Conservation (phyloP, 2,797 vertebrate species). For the Picus viridis region DNA sequence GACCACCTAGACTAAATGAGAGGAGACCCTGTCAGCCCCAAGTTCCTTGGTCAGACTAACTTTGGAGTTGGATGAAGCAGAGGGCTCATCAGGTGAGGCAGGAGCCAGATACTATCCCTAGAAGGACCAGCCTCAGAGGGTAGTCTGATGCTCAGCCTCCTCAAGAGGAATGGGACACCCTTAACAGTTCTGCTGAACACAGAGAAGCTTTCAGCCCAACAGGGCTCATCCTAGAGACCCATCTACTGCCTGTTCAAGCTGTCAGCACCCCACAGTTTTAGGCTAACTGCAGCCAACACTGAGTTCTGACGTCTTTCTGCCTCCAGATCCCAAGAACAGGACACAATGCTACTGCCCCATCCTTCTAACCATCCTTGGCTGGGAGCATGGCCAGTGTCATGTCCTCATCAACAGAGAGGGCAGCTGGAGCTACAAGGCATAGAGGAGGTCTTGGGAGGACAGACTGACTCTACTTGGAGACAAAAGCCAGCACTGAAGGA, state of each 20-base stretch:
- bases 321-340: neutral
- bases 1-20: neutral
- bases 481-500: neutral
- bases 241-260: rapidly evolving
- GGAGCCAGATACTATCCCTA: neutral
- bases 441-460: no score
- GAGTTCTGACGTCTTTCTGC: neutral
- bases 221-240: neutral
- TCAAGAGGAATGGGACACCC: neutral
- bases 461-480: neutral
- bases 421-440: neutral
- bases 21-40: neutral
- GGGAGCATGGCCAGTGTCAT: neutral
- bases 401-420: neutral
- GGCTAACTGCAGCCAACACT: neutral
- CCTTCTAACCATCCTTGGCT: neutral
- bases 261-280: neutral
- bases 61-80: neutral
- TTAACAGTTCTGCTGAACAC: neutral
- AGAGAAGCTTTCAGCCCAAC: neutral
- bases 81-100: neutral
- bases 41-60: neutral
- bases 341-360: neutral
- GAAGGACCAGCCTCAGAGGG: neutral
- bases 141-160: neutral